These are phyloP conservation scores for Spondyliosoma cantharus DNA, from an alignment of 2,797 vertebrate genomes.

Conservation along the genomic window DNA sequence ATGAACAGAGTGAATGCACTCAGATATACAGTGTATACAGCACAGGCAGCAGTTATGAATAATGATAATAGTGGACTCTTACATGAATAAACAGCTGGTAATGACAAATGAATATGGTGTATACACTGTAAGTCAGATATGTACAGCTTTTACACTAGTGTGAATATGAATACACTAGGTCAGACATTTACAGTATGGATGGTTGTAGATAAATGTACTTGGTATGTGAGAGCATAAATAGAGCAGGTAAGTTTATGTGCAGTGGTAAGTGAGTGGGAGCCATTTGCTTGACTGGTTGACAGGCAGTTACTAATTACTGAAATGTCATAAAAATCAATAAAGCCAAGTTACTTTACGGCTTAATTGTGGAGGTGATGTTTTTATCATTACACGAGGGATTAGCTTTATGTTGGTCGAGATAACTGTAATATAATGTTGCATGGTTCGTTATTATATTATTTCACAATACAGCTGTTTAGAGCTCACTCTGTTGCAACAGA, in stretches of 20 bases:
- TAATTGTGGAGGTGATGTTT: background rate
- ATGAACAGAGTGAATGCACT: background rate
- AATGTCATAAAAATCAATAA: slow-evolving; percentile 30
- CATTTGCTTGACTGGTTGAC: background rate
- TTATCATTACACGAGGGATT: slow-evolving; percentile 26
- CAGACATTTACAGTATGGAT: background rate
- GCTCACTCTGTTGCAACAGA: background rate
- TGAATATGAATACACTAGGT: background rate
- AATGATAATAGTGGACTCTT: background rate
- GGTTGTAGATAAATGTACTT: background rate
- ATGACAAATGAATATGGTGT: background rate
- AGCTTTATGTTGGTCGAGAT: slow-evolving; percentile 22
- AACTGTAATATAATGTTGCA: background rate
- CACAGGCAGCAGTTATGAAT: background rate
- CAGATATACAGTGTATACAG: background rate
- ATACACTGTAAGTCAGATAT: background rate
- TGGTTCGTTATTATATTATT: background rate
- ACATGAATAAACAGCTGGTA: background rate
- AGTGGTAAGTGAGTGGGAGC: background rate
- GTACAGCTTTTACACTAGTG: too few relatives aligned
- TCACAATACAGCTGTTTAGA: background rate
- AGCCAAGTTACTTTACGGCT: slow-evolving; percentile 3
- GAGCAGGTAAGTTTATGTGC: background rate
- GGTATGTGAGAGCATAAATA: background rate
- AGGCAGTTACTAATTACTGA: slow-evolving; percentile 25